These are phyloP conservation scores for Mormyrus proboscirostris DNA, from an alignment of 2,797 vertebrate genomes.

Conservation along the genomic window DNA sequence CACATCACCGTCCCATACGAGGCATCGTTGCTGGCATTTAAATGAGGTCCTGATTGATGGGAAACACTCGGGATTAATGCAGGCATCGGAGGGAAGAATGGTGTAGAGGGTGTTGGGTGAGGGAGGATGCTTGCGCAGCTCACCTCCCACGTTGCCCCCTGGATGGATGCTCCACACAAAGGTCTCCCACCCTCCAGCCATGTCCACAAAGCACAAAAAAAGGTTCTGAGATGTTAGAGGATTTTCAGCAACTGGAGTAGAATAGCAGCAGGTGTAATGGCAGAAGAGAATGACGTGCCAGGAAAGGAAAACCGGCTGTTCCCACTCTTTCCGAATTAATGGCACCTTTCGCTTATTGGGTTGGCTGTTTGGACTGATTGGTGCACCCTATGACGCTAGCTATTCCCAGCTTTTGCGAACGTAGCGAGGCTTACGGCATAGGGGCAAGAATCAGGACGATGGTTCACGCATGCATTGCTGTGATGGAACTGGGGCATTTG, in stretches of 20 bases:
- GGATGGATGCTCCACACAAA: neutral
- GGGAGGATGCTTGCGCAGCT: neutral
- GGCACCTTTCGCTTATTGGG: neutral
- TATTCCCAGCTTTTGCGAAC: neutral
- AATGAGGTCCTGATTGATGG: slow-evolving; percentile 35
- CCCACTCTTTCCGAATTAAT: neutral
- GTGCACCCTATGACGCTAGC: neutral
- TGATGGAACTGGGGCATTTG: neutral
- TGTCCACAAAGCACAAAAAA: neutral
- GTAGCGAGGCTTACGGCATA: neutral
- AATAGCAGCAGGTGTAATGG: neutral
- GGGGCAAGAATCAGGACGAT: neutral
- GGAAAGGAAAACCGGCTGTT: neutral
- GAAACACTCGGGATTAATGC: neutral
- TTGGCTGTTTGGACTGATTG: neutral
- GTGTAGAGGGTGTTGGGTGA: neutral
- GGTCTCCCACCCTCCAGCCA: neutral
- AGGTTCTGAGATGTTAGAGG: neutral
- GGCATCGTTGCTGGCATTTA: slow-evolving; percentile 36
- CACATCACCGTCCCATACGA: slow-evolving; percentile 30
- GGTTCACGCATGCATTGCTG: neutral
- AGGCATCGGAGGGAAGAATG: neutral
- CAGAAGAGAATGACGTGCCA: neutral
- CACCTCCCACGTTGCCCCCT: neutral
- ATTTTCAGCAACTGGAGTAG: neutral